phyloP scores from a whole-genome alignment of 1,140 invertebrate species.

The Tetranychus cinnabarinus region DNA sequence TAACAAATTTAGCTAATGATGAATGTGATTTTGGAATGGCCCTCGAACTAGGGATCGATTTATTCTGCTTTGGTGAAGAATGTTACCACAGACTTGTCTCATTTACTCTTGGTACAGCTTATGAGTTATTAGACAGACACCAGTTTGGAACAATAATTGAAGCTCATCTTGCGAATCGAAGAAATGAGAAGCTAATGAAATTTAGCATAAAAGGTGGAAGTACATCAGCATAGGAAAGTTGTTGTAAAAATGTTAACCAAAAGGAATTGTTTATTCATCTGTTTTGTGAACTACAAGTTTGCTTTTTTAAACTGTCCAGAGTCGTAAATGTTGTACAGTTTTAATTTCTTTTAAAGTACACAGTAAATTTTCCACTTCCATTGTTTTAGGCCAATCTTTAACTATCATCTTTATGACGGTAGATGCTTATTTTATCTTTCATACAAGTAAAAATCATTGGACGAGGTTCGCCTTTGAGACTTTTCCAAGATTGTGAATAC shows the following conservation, averaged over 20 bases:
- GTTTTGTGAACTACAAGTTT: no score
- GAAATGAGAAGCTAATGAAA: not conserved
- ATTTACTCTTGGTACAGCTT: slow-evolving; percentile 43
- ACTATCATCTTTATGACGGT: not conserved
- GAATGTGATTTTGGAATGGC: slow-evolving; percentile 83
- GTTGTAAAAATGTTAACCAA: no score
- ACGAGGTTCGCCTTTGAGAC: not conserved
- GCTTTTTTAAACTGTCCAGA: no score
- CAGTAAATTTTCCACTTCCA: no score
- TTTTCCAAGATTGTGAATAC: slow-evolving; percentile 1
- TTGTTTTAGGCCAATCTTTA: no score
- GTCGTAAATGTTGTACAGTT: no score
- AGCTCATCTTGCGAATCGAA: slow-evolving; percentile 12
- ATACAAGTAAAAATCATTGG: not conserved
- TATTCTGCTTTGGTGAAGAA: slow-evolving; percentile 47
- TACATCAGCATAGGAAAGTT: no score
- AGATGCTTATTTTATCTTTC: not conserved
- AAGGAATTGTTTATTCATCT: no score
- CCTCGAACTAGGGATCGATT: slow-evolving; percentile 57
- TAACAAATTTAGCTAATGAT: slow-evolving; percentile 64
- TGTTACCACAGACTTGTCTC: slow-evolving; percentile 37
- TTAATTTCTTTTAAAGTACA: no score
- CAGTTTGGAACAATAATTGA: slow-evolving; percentile 45
- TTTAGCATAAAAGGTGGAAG: no score
- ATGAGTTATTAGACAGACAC: slow-evolving; percentile 43